Conservation (phyloP, 2,888 invertebrate genomes). For the Cactoblastis cactorum region DNA sequence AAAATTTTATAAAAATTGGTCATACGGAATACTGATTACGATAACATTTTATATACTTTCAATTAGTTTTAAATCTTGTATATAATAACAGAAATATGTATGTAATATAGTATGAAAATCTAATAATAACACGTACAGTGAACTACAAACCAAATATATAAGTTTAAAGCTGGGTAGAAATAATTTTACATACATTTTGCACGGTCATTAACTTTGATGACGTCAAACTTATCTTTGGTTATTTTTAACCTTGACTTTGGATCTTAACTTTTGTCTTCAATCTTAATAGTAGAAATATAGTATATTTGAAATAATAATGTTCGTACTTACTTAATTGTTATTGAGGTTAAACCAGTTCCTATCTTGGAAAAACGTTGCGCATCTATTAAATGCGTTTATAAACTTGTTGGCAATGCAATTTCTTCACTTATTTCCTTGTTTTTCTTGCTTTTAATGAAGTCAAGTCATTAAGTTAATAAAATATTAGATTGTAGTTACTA, state of each 20-base stretch:
- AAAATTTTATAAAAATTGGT: too few species aligned
- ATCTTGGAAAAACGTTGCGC: not conserved
- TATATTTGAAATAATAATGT: too few species aligned
- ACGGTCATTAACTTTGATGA: conserved; percentile 4
- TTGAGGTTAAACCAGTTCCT: not conserved
- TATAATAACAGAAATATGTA: too few species aligned
- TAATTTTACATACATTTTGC: not conserved
- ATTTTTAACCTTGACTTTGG: conserved; percentile 7
- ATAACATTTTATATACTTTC: too few species aligned
- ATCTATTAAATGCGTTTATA: conserved; percentile 11
- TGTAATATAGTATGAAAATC: too few species aligned
- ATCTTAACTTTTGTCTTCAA: not conserved
- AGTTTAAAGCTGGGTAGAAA: not conserved
- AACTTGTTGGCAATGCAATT: conserved; percentile 2
- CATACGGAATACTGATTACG: too few species aligned
- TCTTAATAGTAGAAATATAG: not conserved
- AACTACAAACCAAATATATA: not conserved
- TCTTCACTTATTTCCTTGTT: not conserved
- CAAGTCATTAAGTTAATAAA: too few species aligned
- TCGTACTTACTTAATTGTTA: too few species aligned
- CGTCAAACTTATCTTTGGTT: not conserved
- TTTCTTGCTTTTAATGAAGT: not conserved
- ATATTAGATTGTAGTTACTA: too few species aligned
- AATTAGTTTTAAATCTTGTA: too few species aligned
- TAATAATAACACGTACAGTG: not conserved